Evolutionary conservation across 2,797 vertebrate genomes (phyloP).

Genomic region (Microhierax caerulescens): DNA sequence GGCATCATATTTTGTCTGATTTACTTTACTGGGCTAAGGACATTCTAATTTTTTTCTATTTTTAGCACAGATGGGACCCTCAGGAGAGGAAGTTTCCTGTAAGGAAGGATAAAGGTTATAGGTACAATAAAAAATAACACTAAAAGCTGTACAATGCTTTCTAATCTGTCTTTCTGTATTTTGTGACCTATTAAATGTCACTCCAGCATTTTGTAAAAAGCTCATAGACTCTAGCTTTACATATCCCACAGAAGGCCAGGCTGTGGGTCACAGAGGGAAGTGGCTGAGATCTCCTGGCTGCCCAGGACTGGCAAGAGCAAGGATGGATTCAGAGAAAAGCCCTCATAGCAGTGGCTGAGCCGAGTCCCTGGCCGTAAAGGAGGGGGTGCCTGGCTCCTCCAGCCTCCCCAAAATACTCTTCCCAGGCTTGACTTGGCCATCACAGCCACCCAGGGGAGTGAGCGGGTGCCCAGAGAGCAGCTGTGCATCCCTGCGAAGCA

Average conservation of each 20-base stretch:
- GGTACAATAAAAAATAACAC: not conserved
- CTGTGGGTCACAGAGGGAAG: not conserved
- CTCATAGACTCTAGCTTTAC: not conserved
- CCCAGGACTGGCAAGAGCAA: not conserved
- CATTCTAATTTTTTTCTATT: not conserved
- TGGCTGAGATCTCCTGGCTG: rapidly evolving
- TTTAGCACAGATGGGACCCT: not conserved
- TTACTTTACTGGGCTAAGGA: not conserved
- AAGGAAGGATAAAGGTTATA: not conserved
- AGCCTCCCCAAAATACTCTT: not conserved
- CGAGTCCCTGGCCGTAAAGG: not conserved
- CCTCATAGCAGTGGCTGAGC: not conserved
- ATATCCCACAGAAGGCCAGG: not conserved
- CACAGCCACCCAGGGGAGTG: rapidly evolving
- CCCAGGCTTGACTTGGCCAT: not conserved
- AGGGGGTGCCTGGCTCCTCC: not conserved
- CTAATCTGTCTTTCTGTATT: not conserved
- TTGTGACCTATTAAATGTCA: not conserved
- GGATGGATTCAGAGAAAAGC: not conserved
- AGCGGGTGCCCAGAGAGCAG: not conserved
- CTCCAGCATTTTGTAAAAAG: not conserved
- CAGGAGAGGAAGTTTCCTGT: not conserved
- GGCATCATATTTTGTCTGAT: not conserved
- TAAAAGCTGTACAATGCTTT: not conserved
- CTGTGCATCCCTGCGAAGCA: not conserved